Evolutionary conservation across 2,797 vertebrate genomes (phyloP).

Genomic region (Microhierax caerulescens): DNA sequence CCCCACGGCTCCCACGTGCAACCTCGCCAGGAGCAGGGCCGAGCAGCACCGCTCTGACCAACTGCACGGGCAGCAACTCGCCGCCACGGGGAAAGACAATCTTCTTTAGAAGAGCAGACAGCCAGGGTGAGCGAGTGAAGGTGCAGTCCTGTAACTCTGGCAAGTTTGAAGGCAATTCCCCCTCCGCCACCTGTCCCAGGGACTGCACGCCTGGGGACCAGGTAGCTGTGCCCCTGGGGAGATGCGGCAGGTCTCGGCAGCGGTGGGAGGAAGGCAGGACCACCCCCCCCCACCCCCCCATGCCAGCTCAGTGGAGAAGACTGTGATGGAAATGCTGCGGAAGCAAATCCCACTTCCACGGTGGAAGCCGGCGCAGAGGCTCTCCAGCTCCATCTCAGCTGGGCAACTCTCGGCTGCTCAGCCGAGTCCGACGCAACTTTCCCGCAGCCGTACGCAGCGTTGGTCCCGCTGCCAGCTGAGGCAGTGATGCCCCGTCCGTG

Average conservation of each 20-base stretch:
- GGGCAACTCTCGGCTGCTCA: fast-evolving
- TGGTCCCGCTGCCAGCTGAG: neutral
- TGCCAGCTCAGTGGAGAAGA: neutral
- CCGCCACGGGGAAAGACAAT: neutral
- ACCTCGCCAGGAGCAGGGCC: neutral
- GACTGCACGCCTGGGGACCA: neutral
- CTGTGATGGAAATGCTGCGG: neutral
- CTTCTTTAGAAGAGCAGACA: neutral
- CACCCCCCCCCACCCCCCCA: too few species aligned
- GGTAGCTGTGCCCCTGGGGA: neutral
- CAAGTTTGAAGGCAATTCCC: neutral
- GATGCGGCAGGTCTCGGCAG: neutral
- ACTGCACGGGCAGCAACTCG: neutral
- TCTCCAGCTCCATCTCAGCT: too few species aligned
- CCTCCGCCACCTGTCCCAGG: neutral
- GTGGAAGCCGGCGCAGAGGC: neutral
- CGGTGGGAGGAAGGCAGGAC: neutral
- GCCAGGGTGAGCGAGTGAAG: neutral
- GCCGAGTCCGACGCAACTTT: neutral
- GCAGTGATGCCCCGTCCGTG: neutral
- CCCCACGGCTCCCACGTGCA: neutral
- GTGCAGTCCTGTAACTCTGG: neutral
- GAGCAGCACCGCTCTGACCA: neutral
- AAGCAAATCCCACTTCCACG: neutral
- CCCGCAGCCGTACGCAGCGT: neutral